These are phyloP conservation scores for Nicator chloris DNA, from an alignment of 2,113 vertebrate genomes.

Conservation along the genomic window DNA sequence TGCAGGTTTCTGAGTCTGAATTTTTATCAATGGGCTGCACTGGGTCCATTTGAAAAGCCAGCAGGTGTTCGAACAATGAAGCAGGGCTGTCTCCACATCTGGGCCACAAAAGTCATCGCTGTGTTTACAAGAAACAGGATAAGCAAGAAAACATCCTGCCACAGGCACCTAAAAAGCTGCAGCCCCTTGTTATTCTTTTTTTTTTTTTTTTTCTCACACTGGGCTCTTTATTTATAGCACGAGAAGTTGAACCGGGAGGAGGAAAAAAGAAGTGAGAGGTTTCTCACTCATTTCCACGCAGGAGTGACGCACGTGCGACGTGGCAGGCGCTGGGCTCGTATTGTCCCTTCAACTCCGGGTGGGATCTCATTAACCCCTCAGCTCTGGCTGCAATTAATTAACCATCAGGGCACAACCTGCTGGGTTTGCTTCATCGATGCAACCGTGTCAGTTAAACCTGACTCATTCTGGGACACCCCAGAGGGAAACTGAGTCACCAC, in stretches of 20 bases:
- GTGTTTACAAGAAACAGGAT: slow-evolving; percentile 75
- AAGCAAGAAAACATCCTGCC: slow-evolving; percentile 79
- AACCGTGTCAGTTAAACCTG: not conserved
- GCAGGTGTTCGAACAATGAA: slow-evolving; percentile 82
- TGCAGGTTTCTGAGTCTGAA: slow-evolving; percentile 1
- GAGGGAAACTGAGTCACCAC: not conserved
- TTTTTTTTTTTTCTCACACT: slow-evolving; percentile 69
- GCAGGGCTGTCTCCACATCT: slow-evolving; percentile 63
- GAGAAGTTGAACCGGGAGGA: not conserved
- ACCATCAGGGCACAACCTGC: not conserved
- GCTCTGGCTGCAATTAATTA: not conserved
- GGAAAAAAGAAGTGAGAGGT: not conserved
- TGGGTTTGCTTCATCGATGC: not conserved
- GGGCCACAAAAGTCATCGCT: slow-evolving; percentile 60
- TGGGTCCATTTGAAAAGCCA: slow-evolving; percentile 38
- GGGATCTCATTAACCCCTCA: slow-evolving; percentile 9
- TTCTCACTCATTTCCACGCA: slow-evolving; percentile 48
- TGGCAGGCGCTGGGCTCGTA: not conserved
- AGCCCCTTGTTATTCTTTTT: slow-evolving; percentile 52
- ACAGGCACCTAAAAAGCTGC: slow-evolving; percentile 38
- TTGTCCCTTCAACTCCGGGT: not conserved
- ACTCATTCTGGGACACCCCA: not conserved
- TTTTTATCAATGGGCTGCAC: slow-evolving; percentile 66
- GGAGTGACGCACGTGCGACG: slow-evolving; percentile 50
- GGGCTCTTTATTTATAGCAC: slow-evolving; percentile 72